Base-by-base conservation (phyloP, 2,797 vertebrate genomes). In the Ctenopoma kingsleyae region DNA sequence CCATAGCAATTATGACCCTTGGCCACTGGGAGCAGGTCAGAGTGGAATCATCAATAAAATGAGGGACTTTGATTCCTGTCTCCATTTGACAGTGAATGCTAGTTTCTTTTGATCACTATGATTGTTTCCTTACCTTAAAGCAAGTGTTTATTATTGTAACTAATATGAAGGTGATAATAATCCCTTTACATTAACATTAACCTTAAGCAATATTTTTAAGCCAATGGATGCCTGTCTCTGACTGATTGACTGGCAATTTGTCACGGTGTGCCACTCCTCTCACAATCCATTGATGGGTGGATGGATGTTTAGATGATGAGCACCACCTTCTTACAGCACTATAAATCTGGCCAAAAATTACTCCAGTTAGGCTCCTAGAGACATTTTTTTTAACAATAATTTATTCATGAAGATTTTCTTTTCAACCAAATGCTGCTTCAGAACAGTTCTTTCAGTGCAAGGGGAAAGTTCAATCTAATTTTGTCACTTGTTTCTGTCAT, bases 1-100 rank as follows among this genome's bases (percentile, higher is more conserved):
- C 17, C 17, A 59, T 54, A 43, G 19, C 51, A 52, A 58, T 58
- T 46, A 35, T 36, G 56, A 35, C 32, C 51, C 35, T 52, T 60
- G 20, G 40, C 41, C 50, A 36, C 35, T 43, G 5, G 9, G 7
- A 35, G 17, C 30, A 16, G 30, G 12, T 20, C 27, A 8, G 22
- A 9, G 12, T 51, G 7, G 27, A 23, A 6, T 15, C 7, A 8
- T 8, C 20, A 41, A 22, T 40, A 51, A 68, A 40, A 36, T 4
- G 11, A 36, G 10, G 35, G 10, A 32, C 7, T 32, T 52, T 40
- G 49, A n/a, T 38, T 57, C 30, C 23, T 57, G 38, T 40, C 27
- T 44, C 6, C 1, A n/a, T 10, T 16, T 54, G 23, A 12, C 35
- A 36, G 35, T 36, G 35, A 12, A 36, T 11, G 12, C 1, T 36